Percentiles rank a stretch among this genome's conserved stretches.
phyloP scores from a whole-genome alignment of 2,797 vertebrate genomes.

The Falco novaeseelandiae region DNA sequence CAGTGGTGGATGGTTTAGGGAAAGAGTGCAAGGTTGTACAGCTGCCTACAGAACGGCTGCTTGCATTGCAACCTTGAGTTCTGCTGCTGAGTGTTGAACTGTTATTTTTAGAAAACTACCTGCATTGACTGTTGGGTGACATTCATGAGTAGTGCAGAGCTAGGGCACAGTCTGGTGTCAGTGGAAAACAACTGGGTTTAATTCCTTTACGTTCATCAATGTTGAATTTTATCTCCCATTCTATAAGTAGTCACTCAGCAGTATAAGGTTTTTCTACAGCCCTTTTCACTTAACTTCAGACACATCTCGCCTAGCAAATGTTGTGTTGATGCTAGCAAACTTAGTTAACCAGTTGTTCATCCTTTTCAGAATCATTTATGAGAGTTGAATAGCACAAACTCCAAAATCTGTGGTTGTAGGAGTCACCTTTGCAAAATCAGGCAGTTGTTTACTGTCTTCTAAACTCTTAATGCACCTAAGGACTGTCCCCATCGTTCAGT shows the following conservation, averaged over 20 bases:
- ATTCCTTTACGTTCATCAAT: background rate
- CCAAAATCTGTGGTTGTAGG: background rate
- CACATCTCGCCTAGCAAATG: background rate
- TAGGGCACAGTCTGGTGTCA: background rate
- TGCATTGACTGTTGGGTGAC: background rate
- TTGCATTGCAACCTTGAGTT: background rate
- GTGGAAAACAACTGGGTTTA: background rate
- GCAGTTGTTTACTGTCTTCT: background rate
- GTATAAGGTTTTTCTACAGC: background rate
- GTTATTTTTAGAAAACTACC: background rate
- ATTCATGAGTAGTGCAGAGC: background rate
- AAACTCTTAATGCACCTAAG: fast-evolving
- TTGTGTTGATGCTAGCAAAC: background rate
- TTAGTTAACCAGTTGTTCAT: background rate
- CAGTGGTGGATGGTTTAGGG: background rate
- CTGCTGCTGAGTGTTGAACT: background rate
- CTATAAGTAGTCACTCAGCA: background rate
- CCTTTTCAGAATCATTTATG: background rate
- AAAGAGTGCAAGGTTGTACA: background rate
- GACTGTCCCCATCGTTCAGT: background rate
- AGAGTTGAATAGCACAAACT: background rate
- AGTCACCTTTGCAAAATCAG: background rate
- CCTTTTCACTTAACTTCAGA: background rate
- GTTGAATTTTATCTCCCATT: background rate
- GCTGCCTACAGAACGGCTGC: background rate